These are phyloP conservation scores for Dinothrombium tinctorium DNA, from an alignment of 1,140 invertebrate genomes.

Conservation along the genomic window DNA sequence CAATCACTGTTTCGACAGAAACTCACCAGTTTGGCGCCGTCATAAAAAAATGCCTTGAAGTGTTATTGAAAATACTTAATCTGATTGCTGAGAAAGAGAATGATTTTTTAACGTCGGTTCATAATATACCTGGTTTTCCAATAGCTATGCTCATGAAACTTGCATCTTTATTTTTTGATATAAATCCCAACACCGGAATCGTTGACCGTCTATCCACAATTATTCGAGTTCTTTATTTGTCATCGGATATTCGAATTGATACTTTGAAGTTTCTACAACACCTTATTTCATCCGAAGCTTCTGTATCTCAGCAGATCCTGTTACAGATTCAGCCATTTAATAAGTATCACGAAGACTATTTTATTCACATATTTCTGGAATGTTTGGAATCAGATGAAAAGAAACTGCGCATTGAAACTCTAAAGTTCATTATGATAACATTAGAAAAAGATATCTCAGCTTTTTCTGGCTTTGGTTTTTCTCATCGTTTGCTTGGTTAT, in stretches of 20 bases:
- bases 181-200: conserved; percentile 8
- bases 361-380: conserved; percentile 51
- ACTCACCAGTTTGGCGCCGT: no score
- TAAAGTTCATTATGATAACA: conserved; percentile 9
- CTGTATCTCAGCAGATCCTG: conserved; percentile 7
- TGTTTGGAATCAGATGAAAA: conserved; percentile 40
- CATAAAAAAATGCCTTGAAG: no score
- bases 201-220: conserved; percentile 11
- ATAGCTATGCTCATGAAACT: conserved; percentile 7
- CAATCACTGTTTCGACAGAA: no score
- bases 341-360: conserved; percentile 6
- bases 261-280: conserved; percentile 8
- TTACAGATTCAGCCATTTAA: conserved; percentile 6
- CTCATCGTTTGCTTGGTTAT: conserved; percentile 70
- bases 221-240: conserved; percentile 6
- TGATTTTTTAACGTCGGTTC: conserved; percentile 9
- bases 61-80: conserved; percentile 9
- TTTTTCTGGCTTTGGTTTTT: conserved; percentile 39
- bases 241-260: conserved; percentile 6
- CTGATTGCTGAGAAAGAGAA: conserved; percentile 7
- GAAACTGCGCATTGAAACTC: conserved; percentile 16
- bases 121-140: conserved; percentile 7
- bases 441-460: conserved; percentile 1
- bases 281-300: conserved; percentile 4
- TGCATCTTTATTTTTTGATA: conserved; percentile 9